Conservation (phyloP, 2,113 vertebrate genomes). For the Gasterosteus aculeatus region DNA sequence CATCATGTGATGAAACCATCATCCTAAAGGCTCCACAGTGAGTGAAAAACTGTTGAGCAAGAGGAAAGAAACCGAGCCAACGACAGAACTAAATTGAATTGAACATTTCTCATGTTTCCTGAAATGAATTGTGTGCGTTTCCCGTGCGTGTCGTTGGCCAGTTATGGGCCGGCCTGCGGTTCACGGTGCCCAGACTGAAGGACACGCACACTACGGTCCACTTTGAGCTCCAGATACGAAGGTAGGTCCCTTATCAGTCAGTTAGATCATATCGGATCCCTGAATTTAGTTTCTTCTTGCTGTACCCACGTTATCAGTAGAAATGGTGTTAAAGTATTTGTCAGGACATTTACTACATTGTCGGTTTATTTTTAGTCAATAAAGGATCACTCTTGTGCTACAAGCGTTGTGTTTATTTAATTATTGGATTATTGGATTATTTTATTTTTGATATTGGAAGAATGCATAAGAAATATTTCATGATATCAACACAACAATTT, state of each 20-base stretch:
- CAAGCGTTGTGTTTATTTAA: neutral
- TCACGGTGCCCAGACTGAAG: slow-evolving; percentile 84
- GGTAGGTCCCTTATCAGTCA: slow-evolving; percentile 70
- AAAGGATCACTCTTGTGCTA: no score
- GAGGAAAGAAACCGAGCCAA: neutral
- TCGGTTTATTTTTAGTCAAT: no score
- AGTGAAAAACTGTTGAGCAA: neutral
- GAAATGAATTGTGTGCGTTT: neutral
- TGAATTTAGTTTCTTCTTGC: neutral
- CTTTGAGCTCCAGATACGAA: slow-evolving; percentile 88
- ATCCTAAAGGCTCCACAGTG: neutral
- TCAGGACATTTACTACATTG: no score
- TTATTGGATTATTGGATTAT: neutral
- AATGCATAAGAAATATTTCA: neutral
- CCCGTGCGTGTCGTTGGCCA: slow-evolving; percentile 47
- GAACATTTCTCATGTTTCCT: neutral
- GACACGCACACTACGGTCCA: slow-evolving; percentile 79
- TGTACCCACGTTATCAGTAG: no score
- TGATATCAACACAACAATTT: neutral
- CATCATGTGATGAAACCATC: neutral
- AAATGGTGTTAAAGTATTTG: no score
- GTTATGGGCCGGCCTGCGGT: slow-evolving; percentile 86
- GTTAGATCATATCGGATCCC: neutral
- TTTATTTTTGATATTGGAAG: neutral
- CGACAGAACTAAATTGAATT: neutral